Conservation (phyloP, 2,113 vertebrate genomes). For the Gasterosteus nipponicus region DNA sequence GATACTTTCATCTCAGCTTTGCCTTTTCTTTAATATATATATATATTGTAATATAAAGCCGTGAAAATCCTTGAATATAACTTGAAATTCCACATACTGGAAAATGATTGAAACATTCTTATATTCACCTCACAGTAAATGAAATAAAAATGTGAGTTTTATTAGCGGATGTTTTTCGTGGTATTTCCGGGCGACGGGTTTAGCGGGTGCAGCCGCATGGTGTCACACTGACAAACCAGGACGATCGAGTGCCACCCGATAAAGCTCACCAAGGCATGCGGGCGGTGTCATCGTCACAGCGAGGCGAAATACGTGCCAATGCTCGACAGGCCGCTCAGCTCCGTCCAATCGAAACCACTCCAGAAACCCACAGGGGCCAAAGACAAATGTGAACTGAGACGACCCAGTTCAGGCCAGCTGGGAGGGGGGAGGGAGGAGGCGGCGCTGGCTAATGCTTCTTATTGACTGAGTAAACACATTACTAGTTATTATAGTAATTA, state of each 20-base stretch:
- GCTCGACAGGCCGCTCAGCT: not conserved
- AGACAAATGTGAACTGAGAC: slow-evolving; percentile 27
- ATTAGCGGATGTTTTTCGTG: too few species aligned
- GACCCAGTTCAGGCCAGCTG: not conserved
- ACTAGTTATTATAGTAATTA: too few species aligned
- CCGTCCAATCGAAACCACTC: slow-evolving; percentile 9
- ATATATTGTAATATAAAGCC: slow-evolving; percentile 20
- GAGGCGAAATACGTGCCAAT: slow-evolving; percentile 48
- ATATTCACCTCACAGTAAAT: not conserved
- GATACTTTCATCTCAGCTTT: slow-evolving; percentile 34
- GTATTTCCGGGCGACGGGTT: not conserved
- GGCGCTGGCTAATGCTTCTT: slow-evolving; percentile 15
- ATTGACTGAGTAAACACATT: slow-evolving; percentile 65
- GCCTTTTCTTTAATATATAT: slow-evolving; percentile 15
- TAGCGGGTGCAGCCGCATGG: slow-evolving; percentile 23
- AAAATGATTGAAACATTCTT: not conserved
- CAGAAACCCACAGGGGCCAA: slow-evolving; percentile 26
- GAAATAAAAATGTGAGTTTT: too few species aligned
- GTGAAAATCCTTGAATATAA: slow-evolving; percentile 13
- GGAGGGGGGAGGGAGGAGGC: too few species aligned
- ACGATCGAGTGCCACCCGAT: slow-evolving; percentile 61
- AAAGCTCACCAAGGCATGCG: slow-evolving; percentile 45
- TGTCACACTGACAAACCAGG: slow-evolving; percentile 52
- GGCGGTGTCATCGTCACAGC: slow-evolving; percentile 33
- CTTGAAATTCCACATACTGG: slow-evolving; percentile 21